A percentile compares a stretch with the other conserved stretches of the same genome.
Evolutionary conservation across 2,113 vertebrate species (phyloP).

Genomic region (Pelmatolapia mariae): DNA sequence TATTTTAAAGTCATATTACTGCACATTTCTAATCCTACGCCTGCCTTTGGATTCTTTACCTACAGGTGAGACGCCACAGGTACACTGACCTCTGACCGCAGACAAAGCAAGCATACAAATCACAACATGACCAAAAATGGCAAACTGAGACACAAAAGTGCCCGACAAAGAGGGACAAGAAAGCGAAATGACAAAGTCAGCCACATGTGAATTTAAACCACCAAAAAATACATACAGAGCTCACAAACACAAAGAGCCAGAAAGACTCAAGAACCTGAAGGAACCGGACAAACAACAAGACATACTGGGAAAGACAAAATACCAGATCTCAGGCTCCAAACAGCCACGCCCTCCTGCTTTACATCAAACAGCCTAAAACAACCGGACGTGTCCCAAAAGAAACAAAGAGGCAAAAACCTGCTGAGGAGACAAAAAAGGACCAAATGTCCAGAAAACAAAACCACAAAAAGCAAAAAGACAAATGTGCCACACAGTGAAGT

Average conservation of each 20-base stretch:
- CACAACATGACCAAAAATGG: neutral
- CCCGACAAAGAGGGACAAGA: too few relatives aligned
- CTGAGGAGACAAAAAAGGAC: neutral
- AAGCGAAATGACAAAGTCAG: neutral
- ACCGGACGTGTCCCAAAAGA: neutral
- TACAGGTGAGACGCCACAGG: neutral
- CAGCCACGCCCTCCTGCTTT: neutral
- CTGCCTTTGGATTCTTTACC: neutral
- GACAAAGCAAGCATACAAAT: neutral
- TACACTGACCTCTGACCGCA: neutral
- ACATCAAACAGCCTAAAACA: neutral
- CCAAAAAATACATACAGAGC: neutral
- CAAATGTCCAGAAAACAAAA: neutral
- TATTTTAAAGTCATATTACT: neutral
- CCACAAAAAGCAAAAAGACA: neutral
- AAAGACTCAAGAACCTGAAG: neutral
- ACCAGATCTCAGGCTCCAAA: neutral
- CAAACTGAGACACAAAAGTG: neutral
- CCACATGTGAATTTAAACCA: neutral
- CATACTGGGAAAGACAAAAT: neutral
- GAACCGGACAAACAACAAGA: neutral
- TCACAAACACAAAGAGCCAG: neutral
- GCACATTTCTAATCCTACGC: neutral
- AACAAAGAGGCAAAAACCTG: neutral
- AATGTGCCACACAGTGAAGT: neutral